phyloP scores from a whole-genome alignment of 2,113 vertebrate species.

The Neolamprologus modestus region DNA sequence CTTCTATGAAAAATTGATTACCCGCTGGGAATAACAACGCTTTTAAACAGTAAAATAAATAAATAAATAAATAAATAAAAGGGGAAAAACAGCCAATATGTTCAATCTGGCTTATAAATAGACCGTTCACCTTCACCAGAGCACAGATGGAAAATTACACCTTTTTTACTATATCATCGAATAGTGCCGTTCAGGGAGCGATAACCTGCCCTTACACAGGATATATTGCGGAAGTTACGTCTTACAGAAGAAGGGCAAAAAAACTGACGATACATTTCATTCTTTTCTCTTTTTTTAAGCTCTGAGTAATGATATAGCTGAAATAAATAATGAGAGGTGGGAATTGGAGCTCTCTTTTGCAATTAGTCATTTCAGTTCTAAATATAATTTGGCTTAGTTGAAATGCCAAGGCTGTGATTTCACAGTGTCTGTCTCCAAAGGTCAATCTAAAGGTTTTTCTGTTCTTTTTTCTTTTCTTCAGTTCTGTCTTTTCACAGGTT shows the following conservation, averaged over 20 bases:
- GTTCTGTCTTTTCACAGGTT: background rate
- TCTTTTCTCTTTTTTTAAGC: constrained; percentile 41
- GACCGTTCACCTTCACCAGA: background rate
- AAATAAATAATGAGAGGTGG: constrained; percentile 69
- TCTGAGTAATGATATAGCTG: constrained; percentile 44
- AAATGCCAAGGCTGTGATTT: constrained; percentile 52
- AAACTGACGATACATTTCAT: constrained; percentile 15
- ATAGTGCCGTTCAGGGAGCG: background rate
- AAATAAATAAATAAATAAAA: background rate
- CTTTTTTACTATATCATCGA: background rate
- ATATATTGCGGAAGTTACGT: background rate
- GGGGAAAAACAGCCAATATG: constrained; percentile 8
- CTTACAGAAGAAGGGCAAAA: background rate
- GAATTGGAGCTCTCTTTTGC: constrained; percentile 61
- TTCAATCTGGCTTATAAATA: constrained; percentile 26
- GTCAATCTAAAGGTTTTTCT: constrained; percentile 30
- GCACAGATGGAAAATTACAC: background rate
- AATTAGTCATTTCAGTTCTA: constrained; percentile 64
- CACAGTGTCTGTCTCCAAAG: constrained; percentile 48
- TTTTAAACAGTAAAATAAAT: constrained; percentile 7
- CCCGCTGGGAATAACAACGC: constrained; percentile 18
- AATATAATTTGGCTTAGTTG: constrained; percentile 60
- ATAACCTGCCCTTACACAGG: background rate
- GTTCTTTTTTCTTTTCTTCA: background rate
- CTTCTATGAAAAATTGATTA: constrained; percentile 56